Base-by-base conservation (phyloP, 1,140 invertebrate genomes). In the Geopemphigus sp. region DNA sequence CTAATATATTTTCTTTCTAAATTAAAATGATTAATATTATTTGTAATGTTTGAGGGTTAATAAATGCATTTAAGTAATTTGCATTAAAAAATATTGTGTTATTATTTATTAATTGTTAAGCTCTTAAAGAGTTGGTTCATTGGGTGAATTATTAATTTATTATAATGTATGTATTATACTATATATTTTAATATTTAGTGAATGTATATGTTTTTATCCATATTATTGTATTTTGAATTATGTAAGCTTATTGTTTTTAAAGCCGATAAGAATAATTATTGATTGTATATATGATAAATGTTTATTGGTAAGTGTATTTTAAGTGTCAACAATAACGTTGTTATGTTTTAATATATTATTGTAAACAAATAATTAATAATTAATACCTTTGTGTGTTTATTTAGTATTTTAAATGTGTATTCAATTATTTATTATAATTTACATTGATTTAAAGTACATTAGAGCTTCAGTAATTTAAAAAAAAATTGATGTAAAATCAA, bases 231-330 rank as follows among this genome's bases (percentile, higher is more conserved):
- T 68, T 50, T 24, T 68, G 15, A 68, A 68, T 4, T 50, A 50
- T 50, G n/a, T 57, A 59, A 50, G 12, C 17, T 22, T 70, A 26
- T 50, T 5, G n/a, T 50, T 70, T 70, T 50, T 19, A 26, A 19
- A 50, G 24, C 10, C 4, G 14, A 10, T 50, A 70, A 53, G 24
- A 70, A 26, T 53, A 24, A 19, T 32, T 39, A 22, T 45, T 70
- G 6, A 70, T 19, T 70, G 22, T 70, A 50, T 53, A 15, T 8
- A 26, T 70, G 22, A 53, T 70, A 11, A 15, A 6, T 53, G 8
- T 47, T 70, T 45, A 47, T 50, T n/a, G n/a, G n/a, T n/a, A n/a
- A n/a, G 19, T 68, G 14, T 47, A 68, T 68, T 68, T 68, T 26
- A 53, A 47, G 12, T 68, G 24, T 26, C 19, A 47, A 50, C 22